Conservation (phyloP, 2,888 invertebrate genomes). For the Drosophila longiperda region DNA sequence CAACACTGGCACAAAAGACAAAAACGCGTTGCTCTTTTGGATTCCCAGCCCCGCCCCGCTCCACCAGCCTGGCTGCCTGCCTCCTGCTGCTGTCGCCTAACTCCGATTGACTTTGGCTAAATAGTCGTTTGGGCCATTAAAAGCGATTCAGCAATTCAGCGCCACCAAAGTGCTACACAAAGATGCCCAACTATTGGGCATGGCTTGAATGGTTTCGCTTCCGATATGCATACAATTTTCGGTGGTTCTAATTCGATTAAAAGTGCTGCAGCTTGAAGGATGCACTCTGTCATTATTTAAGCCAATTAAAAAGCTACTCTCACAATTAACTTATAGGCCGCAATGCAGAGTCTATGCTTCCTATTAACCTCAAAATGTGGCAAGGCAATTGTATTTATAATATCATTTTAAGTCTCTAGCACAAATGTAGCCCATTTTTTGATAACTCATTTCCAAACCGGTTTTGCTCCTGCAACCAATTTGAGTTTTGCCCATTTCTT, state of each 20-base stretch:
- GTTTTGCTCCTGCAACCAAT: constrained; percentile 1
- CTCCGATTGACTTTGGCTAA: constrained; percentile 67
- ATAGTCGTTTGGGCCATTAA: constrained; percentile 51
- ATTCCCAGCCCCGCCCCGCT: not conserved
- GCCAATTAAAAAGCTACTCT: not conserved
- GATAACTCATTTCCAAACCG: constrained; percentile 1
- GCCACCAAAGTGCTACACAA: constrained; percentile 23
- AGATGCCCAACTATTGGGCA: constrained; percentile 32
- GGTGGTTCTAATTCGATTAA: constrained; percentile 39
- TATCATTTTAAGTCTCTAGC: not conserved
- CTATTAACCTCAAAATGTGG: not conserved
- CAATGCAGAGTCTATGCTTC: not conserved
- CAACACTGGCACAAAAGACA: constrained; percentile 58
- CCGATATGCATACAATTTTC: constrained; percentile 30
- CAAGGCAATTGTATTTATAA: not conserved
- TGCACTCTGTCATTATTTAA: constrained; percentile 3
- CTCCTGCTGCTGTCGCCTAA: not conserved
- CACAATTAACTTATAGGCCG: not conserved
- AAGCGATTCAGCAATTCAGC: constrained; percentile 33
- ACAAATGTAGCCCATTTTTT: not conserved
- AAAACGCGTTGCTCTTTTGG: constrained; percentile 24
- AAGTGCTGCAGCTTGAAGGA: constrained; percentile 7
- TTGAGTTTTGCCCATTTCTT: constrained; percentile 30
- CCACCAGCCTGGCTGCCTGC: not conserved
- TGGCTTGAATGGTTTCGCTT: constrained; percentile 34